Conservation (phyloP, 2,113 vertebrate genomes). For the Nestor notabilis region DNA sequence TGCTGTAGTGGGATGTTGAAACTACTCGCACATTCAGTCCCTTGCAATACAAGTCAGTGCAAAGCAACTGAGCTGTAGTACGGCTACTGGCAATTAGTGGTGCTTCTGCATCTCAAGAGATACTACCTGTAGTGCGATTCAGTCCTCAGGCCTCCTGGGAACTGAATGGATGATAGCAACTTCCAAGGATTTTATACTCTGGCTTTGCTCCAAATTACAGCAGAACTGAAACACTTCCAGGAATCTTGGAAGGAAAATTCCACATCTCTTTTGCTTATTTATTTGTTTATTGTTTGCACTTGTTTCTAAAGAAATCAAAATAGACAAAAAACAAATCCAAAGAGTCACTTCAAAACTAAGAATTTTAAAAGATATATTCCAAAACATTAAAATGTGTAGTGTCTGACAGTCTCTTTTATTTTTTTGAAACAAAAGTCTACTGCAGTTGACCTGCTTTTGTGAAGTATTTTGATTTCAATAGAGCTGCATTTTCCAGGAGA, state of each 20-base stretch:
- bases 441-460: conserved; percentile 37
- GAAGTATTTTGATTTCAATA: conserved; percentile 54
- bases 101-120: conserved; percentile 6
- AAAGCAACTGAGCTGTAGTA: background rate
- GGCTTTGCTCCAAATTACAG: conserved; percentile 35
- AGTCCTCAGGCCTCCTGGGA: background rate
- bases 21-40: background rate
- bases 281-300: background rate
- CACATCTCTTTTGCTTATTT: background rate
- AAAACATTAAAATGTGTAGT: background rate
- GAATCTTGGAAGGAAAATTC: conserved; percentile 35
- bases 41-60: background rate
- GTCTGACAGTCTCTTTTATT: background rate
- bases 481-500: conserved; percentile 38
- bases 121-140: background rate
- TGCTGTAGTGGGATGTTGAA: fast-evolving
- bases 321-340: background rate
- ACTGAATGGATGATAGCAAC: conserved; percentile 4
- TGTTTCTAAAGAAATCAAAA: background rate
- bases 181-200: conserved; percentile 31
- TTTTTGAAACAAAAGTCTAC: background rate
- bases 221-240: conserved; percentile 1
- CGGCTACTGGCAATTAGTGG: background rate
- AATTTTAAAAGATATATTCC: background rate
- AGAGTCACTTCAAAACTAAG: background rate